Base-by-base conservation (phyloP, 2,113 vertebrate species). In the Nansenia antarctica region DNA sequence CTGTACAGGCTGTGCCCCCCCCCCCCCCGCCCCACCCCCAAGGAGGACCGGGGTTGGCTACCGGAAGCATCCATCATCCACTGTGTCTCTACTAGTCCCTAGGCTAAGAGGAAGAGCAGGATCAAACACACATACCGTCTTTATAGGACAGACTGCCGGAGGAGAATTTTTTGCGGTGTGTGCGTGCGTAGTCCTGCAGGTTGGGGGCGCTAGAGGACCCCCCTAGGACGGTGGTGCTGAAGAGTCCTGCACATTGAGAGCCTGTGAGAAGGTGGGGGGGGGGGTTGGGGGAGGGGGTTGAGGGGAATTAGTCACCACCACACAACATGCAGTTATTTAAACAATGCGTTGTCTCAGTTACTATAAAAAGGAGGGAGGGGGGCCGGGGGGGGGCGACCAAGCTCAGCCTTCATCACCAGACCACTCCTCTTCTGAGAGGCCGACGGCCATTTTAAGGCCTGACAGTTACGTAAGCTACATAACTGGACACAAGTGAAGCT, bases 181-280 rank as follows among this genome's bases (percentile, higher is more conserved):
- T 97, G 87, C 95, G 96, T 66, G 96, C 98, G 92, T 99, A 99
- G 94, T 99, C 98, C 93, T 99, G 98, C 86, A 99, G 96, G 90
- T 99, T 99, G 88, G 97, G 98, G 89, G 98, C 96, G 72, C 98
- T 99, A 94, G 98, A 99, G 80, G 98, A 99, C 84, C 96, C 98
- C 73, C 98, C 98, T 77, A 99, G 95, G 94, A 99, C 98, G 68
- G 96, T 98, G 90, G 98, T 99, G 91, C 98, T 99, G 94, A 99
- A 99, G 90, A 99, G 94, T 76, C 98, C 97, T 85, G 95, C 96
- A 83, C 96, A 99, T 90, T 98, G 98, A 73, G 98, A 99, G 92
- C 98, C 98, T 99, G 96, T 86, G 85, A 76, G 85, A 77, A 94
- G 92, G 92, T 87, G 75, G 84, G 92, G 90, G n/a, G n/a, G n/a